These are phyloP conservation scores for Liodrosophila aerea DNA, from an alignment of 2,888 invertebrate species.

Conservation along the genomic window DNA sequence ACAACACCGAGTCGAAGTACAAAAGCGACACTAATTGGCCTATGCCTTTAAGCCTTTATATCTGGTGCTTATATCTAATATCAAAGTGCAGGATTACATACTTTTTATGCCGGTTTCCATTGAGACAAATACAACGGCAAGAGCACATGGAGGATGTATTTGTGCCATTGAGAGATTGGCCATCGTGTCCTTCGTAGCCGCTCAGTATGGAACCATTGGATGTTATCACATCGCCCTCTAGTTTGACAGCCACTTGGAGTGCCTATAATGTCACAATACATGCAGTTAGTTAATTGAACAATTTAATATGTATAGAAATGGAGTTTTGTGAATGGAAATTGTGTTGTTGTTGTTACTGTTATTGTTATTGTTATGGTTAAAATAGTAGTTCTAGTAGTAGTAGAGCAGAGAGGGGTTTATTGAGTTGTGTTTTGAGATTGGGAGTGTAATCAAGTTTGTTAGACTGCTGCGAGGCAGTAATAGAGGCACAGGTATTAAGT, in stretches of 20 bases:
- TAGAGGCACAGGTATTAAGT: constrained; percentile 11
- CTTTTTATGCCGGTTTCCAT: constrained; percentile 82
- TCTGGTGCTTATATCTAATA: constrained; percentile 3
- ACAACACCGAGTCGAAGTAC: neutral
- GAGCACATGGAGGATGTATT: constrained; percentile 82
- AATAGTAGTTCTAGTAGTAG: constrained; percentile 5
- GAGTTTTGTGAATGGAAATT: constrained; percentile 39
- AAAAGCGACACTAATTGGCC: constrained; percentile 31
- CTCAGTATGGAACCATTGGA: constrained; percentile 95
- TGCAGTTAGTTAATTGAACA: constrained; percentile 8
- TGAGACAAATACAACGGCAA: constrained; percentile 83
- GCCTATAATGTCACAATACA: constrained; percentile 85
- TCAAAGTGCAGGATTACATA: constrained; percentile 60
- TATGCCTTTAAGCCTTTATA: constrained; percentile 13
- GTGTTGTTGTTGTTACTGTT: constrained; percentile 23
- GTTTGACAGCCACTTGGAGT: constrained; percentile 95
- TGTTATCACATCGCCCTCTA: constrained; percentile 98
- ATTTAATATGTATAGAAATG: neutral
- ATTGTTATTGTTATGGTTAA: constrained; percentile 22
- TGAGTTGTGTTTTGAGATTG: constrained; percentile 27
- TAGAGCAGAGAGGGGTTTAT: neutral
- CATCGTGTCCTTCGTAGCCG: constrained; percentile 84
- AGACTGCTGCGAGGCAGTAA: constrained; percentile 15
- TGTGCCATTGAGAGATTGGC: constrained; percentile 80
- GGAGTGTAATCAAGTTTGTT: constrained; percentile 39